phyloP scores from a whole-genome alignment of 1,140 invertebrate genomes.

The Papilio dardanus region DNA sequence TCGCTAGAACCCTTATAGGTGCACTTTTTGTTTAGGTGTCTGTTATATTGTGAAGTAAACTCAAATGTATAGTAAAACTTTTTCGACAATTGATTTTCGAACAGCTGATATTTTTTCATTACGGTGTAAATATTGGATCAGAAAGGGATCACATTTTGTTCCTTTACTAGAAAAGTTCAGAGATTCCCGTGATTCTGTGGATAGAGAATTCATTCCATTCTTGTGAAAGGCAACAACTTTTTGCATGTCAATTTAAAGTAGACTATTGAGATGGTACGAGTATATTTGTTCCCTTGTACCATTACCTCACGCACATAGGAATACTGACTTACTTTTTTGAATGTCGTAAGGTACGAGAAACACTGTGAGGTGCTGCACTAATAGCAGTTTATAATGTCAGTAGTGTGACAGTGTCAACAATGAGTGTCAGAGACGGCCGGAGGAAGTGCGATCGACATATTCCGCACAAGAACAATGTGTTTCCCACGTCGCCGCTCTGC shows the following conservation, averaged over 20 bases:
- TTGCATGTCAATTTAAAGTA: neutral
- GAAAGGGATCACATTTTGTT: conserved; percentile 3
- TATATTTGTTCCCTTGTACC: too few relatives aligned
- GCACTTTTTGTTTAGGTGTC: conserved; percentile 34
- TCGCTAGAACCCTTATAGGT: neutral
- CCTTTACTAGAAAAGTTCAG: neutral
- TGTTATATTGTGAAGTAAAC: conserved; percentile 27
- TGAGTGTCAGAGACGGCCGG: conserved; percentile 37
- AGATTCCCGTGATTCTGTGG: neutral
- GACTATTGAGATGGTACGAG: neutral
- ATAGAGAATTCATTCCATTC: neutral
- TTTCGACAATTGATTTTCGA: conserved; percentile 36
- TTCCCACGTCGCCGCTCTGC: conserved; percentile 50
- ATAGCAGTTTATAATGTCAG: conserved; percentile 26
- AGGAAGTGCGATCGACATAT: conserved; percentile 58
- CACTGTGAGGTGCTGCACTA: neutral
- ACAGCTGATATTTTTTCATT: conserved; percentile 37
- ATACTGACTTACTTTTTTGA: neutral
- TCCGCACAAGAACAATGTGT: conserved; percentile 54
- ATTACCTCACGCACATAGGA: too few relatives aligned
- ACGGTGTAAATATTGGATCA: conserved; percentile 10
- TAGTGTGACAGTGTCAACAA: conserved; percentile 43
- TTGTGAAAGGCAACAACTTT: neutral
- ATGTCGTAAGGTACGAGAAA: neutral
- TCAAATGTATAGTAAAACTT: conserved; percentile 28